phyloP scores from a whole-genome alignment of 2,797 vertebrate genomes.

The Decapterus maruadsi region DNA sequence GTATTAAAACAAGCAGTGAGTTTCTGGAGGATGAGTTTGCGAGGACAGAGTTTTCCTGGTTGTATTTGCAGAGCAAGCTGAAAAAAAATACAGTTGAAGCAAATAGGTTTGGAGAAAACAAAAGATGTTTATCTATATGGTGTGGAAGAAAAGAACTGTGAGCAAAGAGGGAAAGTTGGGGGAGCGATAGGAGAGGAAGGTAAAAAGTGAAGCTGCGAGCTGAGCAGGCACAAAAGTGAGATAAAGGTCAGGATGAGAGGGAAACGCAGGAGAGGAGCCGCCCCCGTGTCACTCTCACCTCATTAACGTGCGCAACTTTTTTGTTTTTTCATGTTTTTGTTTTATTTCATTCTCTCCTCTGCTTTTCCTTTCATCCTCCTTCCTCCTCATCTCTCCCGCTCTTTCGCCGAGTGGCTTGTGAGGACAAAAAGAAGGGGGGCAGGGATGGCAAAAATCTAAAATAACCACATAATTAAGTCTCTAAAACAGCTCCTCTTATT shows the following conservation, averaged over 20 bases:
- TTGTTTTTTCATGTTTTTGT: constrained; percentile 31
- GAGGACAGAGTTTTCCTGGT: constrained; percentile 34
- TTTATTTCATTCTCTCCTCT: constrained; percentile 29
- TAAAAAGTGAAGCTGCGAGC: constrained; percentile 49
- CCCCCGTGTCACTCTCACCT: constrained; percentile 64
- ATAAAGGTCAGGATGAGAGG: constrained; percentile 65
- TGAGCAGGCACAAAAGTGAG: constrained; percentile 61
- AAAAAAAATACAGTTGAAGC: constrained; percentile 23
- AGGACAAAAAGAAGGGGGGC: constrained; percentile 44
- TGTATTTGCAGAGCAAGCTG: constrained; percentile 67
- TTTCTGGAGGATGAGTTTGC: constrained; percentile 44
- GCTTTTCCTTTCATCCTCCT: not conserved
- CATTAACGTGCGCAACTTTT: constrained; percentile 64
- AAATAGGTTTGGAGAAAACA: constrained; percentile 17
- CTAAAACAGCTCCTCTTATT: constrained; percentile 65
- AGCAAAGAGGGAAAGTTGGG: constrained; percentile 30
- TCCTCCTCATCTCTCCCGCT: not conserved
- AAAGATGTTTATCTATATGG: constrained; percentile 55
- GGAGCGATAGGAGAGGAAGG: constrained; percentile 17
- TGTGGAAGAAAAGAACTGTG: constrained; percentile 51
- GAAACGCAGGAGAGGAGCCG: constrained; percentile 39
- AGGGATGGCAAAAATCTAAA: constrained; percentile 60
- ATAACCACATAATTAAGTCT: constrained; percentile 75
- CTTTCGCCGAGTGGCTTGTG: constrained; percentile 45
- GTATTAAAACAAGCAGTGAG: constrained; percentile 2